Percentiles rank a stretch among this genome's conserved stretches.
Evolutionary conservation across 2,797 vertebrate genomes (phyloP).

Genomic region (Heliangelus exortis): DNA sequence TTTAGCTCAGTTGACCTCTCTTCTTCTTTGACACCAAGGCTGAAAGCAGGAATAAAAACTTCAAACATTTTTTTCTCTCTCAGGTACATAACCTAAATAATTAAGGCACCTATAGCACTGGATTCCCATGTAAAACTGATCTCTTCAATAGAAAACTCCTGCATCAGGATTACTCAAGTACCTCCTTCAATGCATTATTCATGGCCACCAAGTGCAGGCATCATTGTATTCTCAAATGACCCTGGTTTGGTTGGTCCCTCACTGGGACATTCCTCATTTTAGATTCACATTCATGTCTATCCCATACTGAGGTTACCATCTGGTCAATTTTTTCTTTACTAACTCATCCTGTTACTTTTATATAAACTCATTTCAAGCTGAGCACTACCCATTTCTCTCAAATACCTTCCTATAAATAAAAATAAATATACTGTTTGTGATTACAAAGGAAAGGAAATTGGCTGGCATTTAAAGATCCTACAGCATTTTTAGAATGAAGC

Average conservation of each 20-base stretch:
- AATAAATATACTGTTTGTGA: conserved; percentile 38
- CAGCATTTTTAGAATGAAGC: not conserved
- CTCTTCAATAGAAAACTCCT: conserved; percentile 25
- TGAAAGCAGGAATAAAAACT: conserved; percentile 22
- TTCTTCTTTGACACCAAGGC: not conserved
- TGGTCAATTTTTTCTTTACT: conserved; percentile 47
- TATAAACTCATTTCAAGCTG: conserved; percentile 21
- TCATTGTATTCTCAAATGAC: conserved; percentile 44
- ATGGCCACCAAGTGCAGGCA: conserved; percentile 48
- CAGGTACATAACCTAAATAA: conserved; percentile 52
- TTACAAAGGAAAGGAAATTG: not conserved
- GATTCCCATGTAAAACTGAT: conserved; percentile 34
- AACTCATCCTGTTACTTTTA: conserved; percentile 45
- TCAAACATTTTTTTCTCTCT: conserved; percentile 24
- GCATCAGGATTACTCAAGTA: conserved; percentile 45
- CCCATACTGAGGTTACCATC: conserved; percentile 33
- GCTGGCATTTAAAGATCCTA: not conserved
- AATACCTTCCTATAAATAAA: conserved; percentile 49
- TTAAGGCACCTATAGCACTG: conserved; percentile 38
- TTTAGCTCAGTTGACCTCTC: not conserved
- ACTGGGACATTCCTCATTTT: conserved; percentile 41
- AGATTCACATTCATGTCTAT: conserved; percentile 67
- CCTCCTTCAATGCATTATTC: conserved; percentile 58
- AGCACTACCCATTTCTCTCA: conserved; percentile 39
- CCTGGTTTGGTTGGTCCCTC: conserved; percentile 5